Base-by-base conservation (phyloP, 2,888 invertebrate genomes). In the Pomacea canaliculata region DNA sequence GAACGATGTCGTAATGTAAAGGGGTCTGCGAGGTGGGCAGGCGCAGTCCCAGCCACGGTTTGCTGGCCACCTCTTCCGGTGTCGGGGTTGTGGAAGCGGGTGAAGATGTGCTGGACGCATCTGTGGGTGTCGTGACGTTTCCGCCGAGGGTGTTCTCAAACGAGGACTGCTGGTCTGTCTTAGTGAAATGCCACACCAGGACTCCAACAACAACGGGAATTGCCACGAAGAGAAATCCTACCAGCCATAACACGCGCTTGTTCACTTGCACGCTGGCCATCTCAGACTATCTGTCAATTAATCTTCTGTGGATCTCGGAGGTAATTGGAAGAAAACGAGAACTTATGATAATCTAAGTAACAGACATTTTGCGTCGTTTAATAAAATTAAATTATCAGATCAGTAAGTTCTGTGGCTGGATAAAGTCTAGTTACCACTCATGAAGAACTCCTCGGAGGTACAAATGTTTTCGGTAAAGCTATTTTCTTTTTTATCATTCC, bases 1-100 rank as follows among this genome's bases (percentile, higher is more conserved):
- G 90, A 71, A 91, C 92, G 7, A 96, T 91, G 83, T 94, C 93
- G 88, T 96, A 96, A 79, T 93, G 92, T 27, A 89, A 85, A 0
- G 96, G 96, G 56, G 91, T 87, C 0, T 94, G 90, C 65, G 92
- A 88, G 60, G 89, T 90, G 1, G 95, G 94, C 18, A 96, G 90
- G 66, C 94, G 92, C 81, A 92, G 92, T 76, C 92, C 82, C 59
- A 80, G 81, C 89, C 89, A 89, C 1, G 87, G 87, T 59, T 76
- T 76, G 0, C 60, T 65, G 7, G 59, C 63, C 10, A 79, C 60
- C 74, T 85, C 84, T 18, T 81, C 73, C 0, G 71, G 77, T 7
- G 79, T 77, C 56, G 76, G 71, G 12, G 68, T 67, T 7, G 49
- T 56, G 48, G 76, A 76, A 18, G 79, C 76, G 27, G 80, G 76